phyloP scores from a whole-genome alignment of 1,140 invertebrate species.

The Lithobius niger region DNA sequence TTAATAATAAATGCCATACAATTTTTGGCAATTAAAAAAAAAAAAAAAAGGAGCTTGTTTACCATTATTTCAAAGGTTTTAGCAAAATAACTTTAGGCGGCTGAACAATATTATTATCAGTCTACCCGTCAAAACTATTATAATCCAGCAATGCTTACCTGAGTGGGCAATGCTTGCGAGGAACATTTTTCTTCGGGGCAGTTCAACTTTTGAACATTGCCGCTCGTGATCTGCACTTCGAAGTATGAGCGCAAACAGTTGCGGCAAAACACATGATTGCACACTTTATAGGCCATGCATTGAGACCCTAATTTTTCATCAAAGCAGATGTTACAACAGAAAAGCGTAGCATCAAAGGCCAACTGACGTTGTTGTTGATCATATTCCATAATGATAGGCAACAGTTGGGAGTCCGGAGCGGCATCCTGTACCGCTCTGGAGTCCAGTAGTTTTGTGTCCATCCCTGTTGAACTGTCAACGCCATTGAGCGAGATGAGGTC shows the following conservation, averaged over 20 bases:
- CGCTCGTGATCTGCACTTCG: constrained; percentile 44
- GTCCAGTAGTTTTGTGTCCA: constrained; percentile 14
- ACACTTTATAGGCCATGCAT: constrained; percentile 42
- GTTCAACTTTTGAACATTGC: constrained; percentile 39
- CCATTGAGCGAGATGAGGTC: neutral
- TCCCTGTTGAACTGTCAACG: neutral
- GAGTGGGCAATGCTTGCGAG: constrained; percentile 38
- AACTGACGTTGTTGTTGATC: constrained; percentile 22
- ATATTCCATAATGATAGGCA: constrained; percentile 27
- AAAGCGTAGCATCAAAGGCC: constrained; percentile 24
- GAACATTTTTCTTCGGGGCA: constrained; percentile 48
- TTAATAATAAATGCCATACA: too few relatives aligned
- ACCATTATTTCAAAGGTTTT: neutral
- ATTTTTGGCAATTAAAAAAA: constrained; percentile 3
- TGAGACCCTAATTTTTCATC: constrained; percentile 38
- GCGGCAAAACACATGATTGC: constrained; percentile 48
- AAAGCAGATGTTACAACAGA: constrained; percentile 37
- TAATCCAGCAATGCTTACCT: constrained; percentile 38
- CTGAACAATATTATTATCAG: too few relatives aligned
- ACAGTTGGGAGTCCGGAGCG: constrained; percentile 20
- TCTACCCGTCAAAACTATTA: too few relatives aligned
- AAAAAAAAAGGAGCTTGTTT: constrained; percentile 5
- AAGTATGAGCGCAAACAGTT: constrained; percentile 46
- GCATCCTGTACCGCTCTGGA: constrained; percentile 27
- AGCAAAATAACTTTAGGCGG: too few relatives aligned